Percentiles rank a stretch among this genome's conserved stretches.
phyloP scores from a whole-genome alignment of 2,888 invertebrate species.

The Crocallis elinguaria region DNA sequence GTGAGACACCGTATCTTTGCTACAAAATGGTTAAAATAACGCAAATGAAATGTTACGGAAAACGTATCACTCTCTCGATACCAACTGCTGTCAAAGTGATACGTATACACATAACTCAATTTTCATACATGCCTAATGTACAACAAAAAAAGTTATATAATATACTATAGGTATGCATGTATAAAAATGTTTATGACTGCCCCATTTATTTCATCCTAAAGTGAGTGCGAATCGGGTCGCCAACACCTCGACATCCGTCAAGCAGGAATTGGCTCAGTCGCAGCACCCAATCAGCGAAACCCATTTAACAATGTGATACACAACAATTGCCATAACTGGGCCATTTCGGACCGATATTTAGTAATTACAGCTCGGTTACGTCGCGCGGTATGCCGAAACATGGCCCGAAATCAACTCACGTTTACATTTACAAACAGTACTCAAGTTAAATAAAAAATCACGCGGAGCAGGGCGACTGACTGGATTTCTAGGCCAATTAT shows the following conservation, averaged over 20 bases:
- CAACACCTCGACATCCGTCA: conserved; percentile 16
- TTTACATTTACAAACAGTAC: conserved; percentile 2
- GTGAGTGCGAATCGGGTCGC: conserved; percentile 9
- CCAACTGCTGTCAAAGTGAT: too few species aligned
- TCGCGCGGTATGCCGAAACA: conserved; percentile 28
- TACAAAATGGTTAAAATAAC: too few species aligned
- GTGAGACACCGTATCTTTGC: too few species aligned
- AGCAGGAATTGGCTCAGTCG: conserved; percentile 31
- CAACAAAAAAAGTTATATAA: too few species aligned
- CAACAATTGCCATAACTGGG: conserved; percentile 38
- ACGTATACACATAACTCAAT: too few species aligned
- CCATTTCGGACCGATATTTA: conserved; percentile 43
- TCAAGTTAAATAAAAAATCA: neutral
- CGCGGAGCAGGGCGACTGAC: too few species aligned
- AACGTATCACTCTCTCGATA: too few species aligned
- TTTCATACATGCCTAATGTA: too few species aligned
- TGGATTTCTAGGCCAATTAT: too few species aligned
- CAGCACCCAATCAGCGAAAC: conserved; percentile 33
- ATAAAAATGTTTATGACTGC: neutral
- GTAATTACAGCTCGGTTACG: conserved; percentile 47
- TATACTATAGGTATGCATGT: too few species aligned
- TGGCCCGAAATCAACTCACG: conserved; percentile 14
- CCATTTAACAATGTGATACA: conserved; percentile 28
- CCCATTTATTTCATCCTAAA: conserved; percentile 12
- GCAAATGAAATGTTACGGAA: too few species aligned